Evolutionary conservation across 2,888 invertebrate species (phyloP).

Genomic region (Microdon myrmicae): DNA sequence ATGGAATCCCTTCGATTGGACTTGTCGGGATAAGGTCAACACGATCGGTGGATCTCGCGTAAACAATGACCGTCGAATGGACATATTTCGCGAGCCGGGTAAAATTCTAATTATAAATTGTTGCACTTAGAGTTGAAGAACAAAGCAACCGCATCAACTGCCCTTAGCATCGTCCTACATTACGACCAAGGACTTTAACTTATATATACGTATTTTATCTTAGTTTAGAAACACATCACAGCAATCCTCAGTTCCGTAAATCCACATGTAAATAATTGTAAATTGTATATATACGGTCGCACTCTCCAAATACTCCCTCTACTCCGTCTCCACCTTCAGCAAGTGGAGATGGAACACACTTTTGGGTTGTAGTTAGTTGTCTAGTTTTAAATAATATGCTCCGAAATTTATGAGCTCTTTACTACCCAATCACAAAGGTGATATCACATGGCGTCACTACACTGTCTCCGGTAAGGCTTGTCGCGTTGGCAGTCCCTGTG

Average conservation of each 20-base stretch:
- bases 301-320: conserved; percentile 3
- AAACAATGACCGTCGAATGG: conserved; percentile 67
- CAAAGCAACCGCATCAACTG: conserved; percentile 23
- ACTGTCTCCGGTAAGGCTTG: conserved; percentile 86
- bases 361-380: conserved; percentile 12
- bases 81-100: conserved; percentile 68
- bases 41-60: conserved; percentile 66
- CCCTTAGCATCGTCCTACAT: conserved; percentile 46
- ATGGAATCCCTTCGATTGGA: conserved; percentile 81
- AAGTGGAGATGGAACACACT: conserved; percentile 20
- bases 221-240: conserved; percentile 18
- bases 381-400: conserved; percentile 1
- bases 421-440: conserved; percentile 62
- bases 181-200: conserved; percentile 10
- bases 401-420: conserved; percentile 18
- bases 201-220: conserved; percentile 1
- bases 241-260: too few species aligned
- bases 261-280: conserved; percentile 23
- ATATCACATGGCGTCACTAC: conserved; percentile 76
- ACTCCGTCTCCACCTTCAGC: not conserved
- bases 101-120: conserved; percentile 65
- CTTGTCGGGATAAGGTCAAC: conserved; percentile 70
- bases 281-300: conserved; percentile 17
- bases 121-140: conserved; percentile 60
- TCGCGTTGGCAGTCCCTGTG: conserved; percentile 75